These are phyloP conservation scores for Prionace glauca DNA, from an alignment of 2,797 vertebrate genomes.

Conservation along the genomic window DNA sequence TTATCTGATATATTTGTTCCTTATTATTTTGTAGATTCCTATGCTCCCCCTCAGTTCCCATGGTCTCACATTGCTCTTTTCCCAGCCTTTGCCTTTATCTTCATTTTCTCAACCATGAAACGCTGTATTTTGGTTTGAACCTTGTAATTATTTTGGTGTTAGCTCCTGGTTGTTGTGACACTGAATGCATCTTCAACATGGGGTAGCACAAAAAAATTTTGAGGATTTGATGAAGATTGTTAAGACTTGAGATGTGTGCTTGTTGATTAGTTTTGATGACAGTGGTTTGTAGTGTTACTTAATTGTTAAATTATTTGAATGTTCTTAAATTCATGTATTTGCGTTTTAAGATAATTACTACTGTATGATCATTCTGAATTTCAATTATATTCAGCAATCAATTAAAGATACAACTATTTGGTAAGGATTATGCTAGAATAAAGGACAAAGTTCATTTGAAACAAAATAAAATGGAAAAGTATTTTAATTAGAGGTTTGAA, in stretches of 20 bases:
- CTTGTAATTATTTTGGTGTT: neutral
- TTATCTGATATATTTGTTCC: conserved; percentile 19
- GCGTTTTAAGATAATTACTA: neutral
- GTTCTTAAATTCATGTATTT: neutral
- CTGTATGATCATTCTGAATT: neutral
- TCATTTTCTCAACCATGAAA: neutral
- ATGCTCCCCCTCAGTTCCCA: neutral
- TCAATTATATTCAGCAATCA: neutral
- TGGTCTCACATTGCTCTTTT: neutral
- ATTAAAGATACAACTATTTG: neutral
- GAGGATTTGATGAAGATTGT: neutral
- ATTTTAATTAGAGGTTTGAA: conserved; percentile 7
- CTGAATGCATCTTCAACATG: neutral
- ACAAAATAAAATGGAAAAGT: neutral
- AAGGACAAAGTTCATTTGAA: neutral
- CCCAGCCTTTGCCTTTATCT: neutral
- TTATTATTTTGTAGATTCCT: neutral
- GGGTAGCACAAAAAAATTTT: neutral
- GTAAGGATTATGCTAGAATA: neutral
- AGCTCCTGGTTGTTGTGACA: neutral
- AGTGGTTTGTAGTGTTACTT: neutral
- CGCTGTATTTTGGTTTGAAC: neutral
- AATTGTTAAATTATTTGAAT: neutral
- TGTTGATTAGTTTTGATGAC: neutral
- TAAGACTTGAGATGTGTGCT: neutral